Evolutionary conservation across 1,140 invertebrate species (phyloP), one percentile per base, ranked within the genome.

Genomic region (Ceratosolen solmsi): DNA sequence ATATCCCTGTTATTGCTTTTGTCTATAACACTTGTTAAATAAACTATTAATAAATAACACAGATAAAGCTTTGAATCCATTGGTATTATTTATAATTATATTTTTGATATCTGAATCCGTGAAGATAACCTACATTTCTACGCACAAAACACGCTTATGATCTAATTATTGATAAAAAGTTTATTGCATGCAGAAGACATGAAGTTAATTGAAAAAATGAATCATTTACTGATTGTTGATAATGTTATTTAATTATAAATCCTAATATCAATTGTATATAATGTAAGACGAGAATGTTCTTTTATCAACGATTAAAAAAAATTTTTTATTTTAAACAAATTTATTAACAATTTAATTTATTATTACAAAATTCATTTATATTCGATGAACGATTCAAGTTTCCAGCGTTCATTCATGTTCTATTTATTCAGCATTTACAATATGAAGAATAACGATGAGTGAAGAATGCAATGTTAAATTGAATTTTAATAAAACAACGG

Each of bases 121-220:
- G 30, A 36, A 65, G 60, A 11, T 68, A 68, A 68, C 63, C 63
- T 68, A 38, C 63, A 68, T 68, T 38, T 68, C 33, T 38, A 68
- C 22, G 7, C 17, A 8, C 63, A 38, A 68, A 68, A 68, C 33
- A 1, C 20, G 33, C 33, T 68, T 38, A 68, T 38, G 33, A 68
- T 68, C 63, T 68, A 68, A 68, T 68, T 68, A 68, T 38, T 68
- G 33, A 68, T 68, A 68, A 65, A 36, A 25, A 68, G 33, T 68
- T 68, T 38, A 68, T 68, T 68, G 63, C 63, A 4, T 38, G 27
- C 15, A 68, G 20, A 38, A 68, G 36, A 68, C 33, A 68, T 68
- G 20, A 68, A 38, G 63, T 68, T 68, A 68, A 68, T 68, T 68
- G 63, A 68, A 68, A 68, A 68, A 68, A 68, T 68, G 33, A 68